phyloP scores from a whole-genome alignment of 2,888 invertebrate species.

The Oscheius onirici region DNA sequence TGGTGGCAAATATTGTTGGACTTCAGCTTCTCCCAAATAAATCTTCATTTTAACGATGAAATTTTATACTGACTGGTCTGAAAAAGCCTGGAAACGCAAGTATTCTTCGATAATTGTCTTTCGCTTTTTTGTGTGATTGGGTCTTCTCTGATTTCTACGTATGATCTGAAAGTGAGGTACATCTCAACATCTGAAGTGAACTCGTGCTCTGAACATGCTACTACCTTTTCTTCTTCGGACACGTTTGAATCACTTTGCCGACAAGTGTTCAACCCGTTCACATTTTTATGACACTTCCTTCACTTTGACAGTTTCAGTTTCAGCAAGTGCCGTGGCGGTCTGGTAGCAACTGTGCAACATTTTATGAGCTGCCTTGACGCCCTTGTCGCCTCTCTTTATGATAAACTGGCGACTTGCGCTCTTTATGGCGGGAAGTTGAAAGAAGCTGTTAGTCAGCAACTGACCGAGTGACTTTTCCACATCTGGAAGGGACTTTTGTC shows the following conservation, averaged over 20 bases:
- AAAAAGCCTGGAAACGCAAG: neutral
- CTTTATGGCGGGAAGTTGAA: too few relatives aligned
- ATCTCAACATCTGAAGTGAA: too few relatives aligned
- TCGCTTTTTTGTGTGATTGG: too few relatives aligned
- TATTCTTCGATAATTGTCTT: neutral
- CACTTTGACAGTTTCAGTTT: neutral
- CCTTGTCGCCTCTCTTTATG: constrained; percentile 24
- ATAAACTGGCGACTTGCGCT: constrained; percentile 27
- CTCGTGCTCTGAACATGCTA: neutral
- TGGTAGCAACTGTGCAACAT: constrained; percentile 10
- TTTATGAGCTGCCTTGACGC: constrained; percentile 26
- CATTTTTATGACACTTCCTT: too few relatives aligned
- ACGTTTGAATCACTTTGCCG: neutral
- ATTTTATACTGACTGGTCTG: too few relatives aligned
- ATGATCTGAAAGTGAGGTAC: too few relatives aligned
- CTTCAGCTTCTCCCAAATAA: too few relatives aligned
- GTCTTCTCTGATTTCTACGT: too few relatives aligned
- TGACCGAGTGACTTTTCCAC: neutral
- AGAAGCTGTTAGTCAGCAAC: neutral
- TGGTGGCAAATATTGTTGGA: too few relatives aligned
- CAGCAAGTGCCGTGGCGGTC: neutral
- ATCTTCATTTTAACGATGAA: too few relatives aligned
- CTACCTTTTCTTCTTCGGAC: neutral
- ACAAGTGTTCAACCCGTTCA: neutral
- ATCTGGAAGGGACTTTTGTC: neutral